A percentile compares a stretch with the other conserved stretches of the same genome.
Evolutionary conservation across 2,888 invertebrate species (phyloP).

Genomic region (Agonopterix alstromeriana): DNA sequence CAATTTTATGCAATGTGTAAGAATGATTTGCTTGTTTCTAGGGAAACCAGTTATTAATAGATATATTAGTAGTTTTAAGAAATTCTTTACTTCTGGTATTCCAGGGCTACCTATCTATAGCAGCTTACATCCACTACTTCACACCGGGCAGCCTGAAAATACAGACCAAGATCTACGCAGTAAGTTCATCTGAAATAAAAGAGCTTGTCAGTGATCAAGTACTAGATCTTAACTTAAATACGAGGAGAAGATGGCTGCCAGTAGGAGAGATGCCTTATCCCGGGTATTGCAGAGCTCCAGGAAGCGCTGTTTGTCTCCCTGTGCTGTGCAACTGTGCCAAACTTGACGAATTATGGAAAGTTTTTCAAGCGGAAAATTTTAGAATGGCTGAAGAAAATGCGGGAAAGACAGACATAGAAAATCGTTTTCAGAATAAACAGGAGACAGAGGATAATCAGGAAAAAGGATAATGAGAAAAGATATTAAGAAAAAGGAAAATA

Average conservation of each 20-base stretch:
- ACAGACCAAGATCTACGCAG: constrained; percentile 19
- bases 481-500: too few relatives aligned
- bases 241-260: constrained; percentile 44
- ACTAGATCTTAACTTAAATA: not conserved
- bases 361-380: not conserved
- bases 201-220: not conserved
- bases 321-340: constrained; percentile 48
- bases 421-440: too few relatives aligned
- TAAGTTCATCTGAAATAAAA: constrained; percentile 5
- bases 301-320: constrained; percentile 36
- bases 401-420: too few relatives aligned
- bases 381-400: too few relatives aligned
- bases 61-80: too few relatives aligned
- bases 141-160: constrained; percentile 41
- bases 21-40: too few relatives aligned
- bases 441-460: too few relatives aligned
- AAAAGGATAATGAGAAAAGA: too few relatives aligned
- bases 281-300: constrained; percentile 59
- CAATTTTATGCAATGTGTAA: too few relatives aligned
- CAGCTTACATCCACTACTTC: constrained; percentile 42
- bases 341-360: constrained; percentile 38
- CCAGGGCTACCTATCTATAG: constrained; percentile 39
- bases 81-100: constrained; percentile 10
- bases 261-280: constrained; percentile 51
- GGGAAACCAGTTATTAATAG: too few relatives aligned